Conservation (phyloP, 2,797 vertebrate genomes). For the Remorina albescens region DNA sequence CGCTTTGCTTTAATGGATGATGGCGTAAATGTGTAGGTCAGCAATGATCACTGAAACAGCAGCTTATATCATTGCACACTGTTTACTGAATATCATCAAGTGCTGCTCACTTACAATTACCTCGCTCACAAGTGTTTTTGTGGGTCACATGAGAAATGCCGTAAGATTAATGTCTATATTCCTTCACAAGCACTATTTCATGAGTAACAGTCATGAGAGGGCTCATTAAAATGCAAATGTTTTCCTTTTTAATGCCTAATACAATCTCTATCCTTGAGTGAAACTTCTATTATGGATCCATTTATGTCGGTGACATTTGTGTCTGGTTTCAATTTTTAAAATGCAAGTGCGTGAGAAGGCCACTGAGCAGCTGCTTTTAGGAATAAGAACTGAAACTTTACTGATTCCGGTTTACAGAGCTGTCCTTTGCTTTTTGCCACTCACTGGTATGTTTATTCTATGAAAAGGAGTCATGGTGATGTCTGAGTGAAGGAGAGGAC, state of each 20-base stretch:
- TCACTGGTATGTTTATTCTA: slow-evolving; percentile 16
- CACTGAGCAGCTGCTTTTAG: not conserved
- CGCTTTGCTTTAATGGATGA: not conserved
- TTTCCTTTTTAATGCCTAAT: slow-evolving; percentile 40
- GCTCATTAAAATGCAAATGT: slow-evolving; percentile 65
- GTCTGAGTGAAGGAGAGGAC: slow-evolving; percentile 16
- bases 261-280: slow-evolving; percentile 33
- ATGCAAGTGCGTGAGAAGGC: slow-evolving; percentile 2
- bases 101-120: slow-evolving; percentile 17
- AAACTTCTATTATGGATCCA: slow-evolving; percentile 18
- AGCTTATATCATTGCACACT: slow-evolving; percentile 8
- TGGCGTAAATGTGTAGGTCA: not conserved
- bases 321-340: not conserved
- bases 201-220: slow-evolving; percentile 27
- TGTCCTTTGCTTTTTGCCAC: not conserved
- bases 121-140: not conserved
- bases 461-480: slow-evolving; percentile 10
- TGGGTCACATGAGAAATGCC: slow-evolving; percentile 15
- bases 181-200: slow-evolving; percentile 31
- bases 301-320: not conserved
- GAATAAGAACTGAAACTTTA: not conserved
- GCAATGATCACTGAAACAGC: slow-evolving; percentile 5
- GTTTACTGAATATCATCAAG: slow-evolving; percentile 17
- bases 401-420: not conserved
- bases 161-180: slow-evolving; percentile 30